These are phyloP conservation scores for Momotus momota DNA, from an alignment of 2,797 vertebrate species.

Conservation along the genomic window DNA sequence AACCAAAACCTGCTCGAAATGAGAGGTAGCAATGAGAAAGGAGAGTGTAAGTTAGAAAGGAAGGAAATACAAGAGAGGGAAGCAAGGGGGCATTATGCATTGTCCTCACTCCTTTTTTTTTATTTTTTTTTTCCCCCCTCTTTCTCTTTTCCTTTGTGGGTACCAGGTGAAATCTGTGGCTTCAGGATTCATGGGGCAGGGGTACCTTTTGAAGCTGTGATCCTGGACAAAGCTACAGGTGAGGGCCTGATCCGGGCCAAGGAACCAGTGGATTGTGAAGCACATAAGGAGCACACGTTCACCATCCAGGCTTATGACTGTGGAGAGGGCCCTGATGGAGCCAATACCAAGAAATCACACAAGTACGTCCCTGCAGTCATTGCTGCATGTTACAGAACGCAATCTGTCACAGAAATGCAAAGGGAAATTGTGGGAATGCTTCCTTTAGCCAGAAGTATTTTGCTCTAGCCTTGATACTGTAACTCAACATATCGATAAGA, in stretches of 20 bases:
- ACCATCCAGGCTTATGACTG: slow-evolving; percentile 99
- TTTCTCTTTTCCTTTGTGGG: neutral
- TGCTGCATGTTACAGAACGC: neutral
- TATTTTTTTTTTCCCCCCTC: neutral
- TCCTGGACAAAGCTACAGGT: slow-evolving; percentile 95
- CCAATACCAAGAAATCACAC: slow-evolving; percentile 98
- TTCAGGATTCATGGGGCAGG: slow-evolving; percentile 94
- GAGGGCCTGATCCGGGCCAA: slow-evolving; percentile 97
- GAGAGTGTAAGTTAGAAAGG: neutral
- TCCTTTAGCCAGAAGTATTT: neutral
- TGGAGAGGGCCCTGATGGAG: slow-evolving; percentile 93
- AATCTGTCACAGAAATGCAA: neutral
- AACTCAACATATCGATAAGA: neutral
- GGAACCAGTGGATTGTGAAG: slow-evolving; percentile 95
- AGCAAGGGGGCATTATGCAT: neutral
- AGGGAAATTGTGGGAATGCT: neutral
- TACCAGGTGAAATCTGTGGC: slow-evolving; percentile 94
- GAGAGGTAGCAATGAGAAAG: neutral
- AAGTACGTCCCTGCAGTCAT: slow-evolving; percentile 81
- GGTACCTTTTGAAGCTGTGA: slow-evolving; percentile 96
- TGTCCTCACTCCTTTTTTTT: neutral
- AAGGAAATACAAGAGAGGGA: neutral
- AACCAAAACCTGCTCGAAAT: neutral
- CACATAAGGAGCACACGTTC: slow-evolving; percentile 96
- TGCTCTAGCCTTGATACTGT: neutral